Evolutionary conservation across 1,140 invertebrate species (phyloP).

Genomic region (Panagrolaimus sp.): DNA sequence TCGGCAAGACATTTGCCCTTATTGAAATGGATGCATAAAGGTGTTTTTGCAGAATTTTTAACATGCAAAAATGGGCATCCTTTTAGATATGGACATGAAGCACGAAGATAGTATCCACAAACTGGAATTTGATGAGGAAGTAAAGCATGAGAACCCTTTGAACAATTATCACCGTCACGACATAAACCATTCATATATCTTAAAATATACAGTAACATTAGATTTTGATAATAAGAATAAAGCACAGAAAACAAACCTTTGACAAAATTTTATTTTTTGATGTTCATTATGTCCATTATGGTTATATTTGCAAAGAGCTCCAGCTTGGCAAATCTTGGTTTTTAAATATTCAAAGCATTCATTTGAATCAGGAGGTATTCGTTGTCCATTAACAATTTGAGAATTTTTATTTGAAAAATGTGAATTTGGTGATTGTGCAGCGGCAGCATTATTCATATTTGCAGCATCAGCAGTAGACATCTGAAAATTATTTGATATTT

Average conservation of each 20-base stretch:
- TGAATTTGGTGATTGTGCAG: background rate
- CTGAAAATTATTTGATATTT: no score
- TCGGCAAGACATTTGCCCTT: conserved; percentile 33
- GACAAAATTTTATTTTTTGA: conserved; percentile 25
- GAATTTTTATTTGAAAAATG: background rate
- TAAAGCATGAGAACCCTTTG: conserved; percentile 24
- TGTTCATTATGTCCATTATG: conserved; percentile 33
- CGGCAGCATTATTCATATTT: background rate
- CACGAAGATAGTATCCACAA: conserved; percentile 40
- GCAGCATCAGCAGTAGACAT: background rate
- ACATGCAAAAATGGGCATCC: conserved; percentile 43
- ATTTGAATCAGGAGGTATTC: conserved; percentile 20
- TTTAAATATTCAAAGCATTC: conserved; percentile 42
- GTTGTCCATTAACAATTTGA: no score
- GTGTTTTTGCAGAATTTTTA: conserved; percentile 36
- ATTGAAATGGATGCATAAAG: conserved; percentile 36
- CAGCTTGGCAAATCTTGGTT: conserved; percentile 22
- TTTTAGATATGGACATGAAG: conserved; percentile 25
- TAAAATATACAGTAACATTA: background rate
- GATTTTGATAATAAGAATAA: background rate
- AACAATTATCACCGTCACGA: conserved; percentile 22
- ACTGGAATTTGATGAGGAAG: conserved; percentile 38
- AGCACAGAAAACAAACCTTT: conserved; percentile 23
- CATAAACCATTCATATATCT: conserved; percentile 29
- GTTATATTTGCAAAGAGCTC: conserved; percentile 32